phyloP scores from a whole-genome alignment of 2,797 vertebrate genomes.

The Agapornis canus region DNA sequence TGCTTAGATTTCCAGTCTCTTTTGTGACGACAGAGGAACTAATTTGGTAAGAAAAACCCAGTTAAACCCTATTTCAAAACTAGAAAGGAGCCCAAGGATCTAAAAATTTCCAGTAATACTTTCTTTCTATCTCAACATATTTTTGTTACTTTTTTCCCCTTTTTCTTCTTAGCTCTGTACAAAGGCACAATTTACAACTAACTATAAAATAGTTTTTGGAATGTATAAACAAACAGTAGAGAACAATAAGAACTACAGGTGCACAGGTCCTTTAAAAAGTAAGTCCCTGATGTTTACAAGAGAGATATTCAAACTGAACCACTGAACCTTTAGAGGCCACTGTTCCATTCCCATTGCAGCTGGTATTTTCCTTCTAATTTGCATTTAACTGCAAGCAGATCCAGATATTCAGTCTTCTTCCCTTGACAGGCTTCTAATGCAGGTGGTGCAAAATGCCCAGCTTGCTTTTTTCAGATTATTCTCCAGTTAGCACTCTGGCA shows the following conservation, averaged over 20 bases:
- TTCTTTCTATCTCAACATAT: not conserved
- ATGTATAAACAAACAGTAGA: not conserved
- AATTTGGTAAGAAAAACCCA: conserved; percentile 8
- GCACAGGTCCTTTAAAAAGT: conserved; percentile 13
- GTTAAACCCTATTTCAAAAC: not conserved
- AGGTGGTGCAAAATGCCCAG: not conserved
- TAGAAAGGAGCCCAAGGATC: not conserved
- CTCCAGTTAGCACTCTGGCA: not conserved
- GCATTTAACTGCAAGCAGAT: conserved; percentile 19
- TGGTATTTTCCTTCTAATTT: conserved; percentile 54
- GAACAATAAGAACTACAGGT: conserved; percentile 10
- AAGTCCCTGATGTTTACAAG: not conserved
- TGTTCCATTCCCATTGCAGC: conserved; percentile 38
- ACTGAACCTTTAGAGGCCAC: conserved; percentile 24
- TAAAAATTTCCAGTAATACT: not conserved
- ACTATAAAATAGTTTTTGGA: not conserved
- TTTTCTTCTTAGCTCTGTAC: not conserved
- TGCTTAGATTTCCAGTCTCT: conserved; percentile 3
- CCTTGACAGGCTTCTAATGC: not conserved
- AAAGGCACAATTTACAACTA: not conserved
- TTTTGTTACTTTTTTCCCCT: not conserved
- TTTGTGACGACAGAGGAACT: not conserved
- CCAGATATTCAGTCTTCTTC: conserved; percentile 24
- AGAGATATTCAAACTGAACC: not conserved
- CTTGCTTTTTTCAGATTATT: not conserved